phyloP scores from a whole-genome alignment of 2,888 invertebrate genomes.

The Oegoconia quadripuncta region DNA sequence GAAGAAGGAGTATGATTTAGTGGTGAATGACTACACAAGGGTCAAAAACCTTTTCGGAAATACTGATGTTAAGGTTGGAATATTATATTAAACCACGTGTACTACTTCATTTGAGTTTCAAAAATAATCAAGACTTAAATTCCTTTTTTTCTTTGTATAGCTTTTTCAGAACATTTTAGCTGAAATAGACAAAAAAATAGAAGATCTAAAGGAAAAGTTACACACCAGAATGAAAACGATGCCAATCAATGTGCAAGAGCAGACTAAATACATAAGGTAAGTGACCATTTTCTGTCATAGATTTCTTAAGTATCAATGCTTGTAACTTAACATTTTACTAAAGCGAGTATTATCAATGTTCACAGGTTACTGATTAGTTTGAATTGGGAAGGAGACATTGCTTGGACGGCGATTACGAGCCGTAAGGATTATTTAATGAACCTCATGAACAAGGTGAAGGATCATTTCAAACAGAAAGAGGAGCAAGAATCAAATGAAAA shows the following conservation, averaged over 20 bases:
- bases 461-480: conserved; percentile 79
- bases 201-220: conserved; percentile 88
- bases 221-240: conserved; percentile 91
- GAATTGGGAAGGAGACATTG: conserved; percentile 89
- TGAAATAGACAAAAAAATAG: conserved; percentile 94
- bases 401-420: conserved; percentile 95
- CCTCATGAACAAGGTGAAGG: conserved; percentile 82
- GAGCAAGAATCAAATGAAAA: conserved; percentile 63
- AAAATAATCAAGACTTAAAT: neutral
- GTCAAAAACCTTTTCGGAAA: conserved; percentile 97
- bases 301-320: conserved; percentile 48
- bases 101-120: too few relatives aligned
- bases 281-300: conserved; percentile 51
- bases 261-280: conserved; percentile 94
- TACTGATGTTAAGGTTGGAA: conserved; percentile 87
- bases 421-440: conserved; percentile 88
- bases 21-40: conserved; percentile 97
- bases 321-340: conserved; percentile 56
- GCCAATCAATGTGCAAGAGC: conserved; percentile 95
- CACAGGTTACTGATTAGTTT: conserved; percentile 62
- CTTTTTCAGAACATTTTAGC: conserved; percentile 92
- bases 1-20: conserved; percentile 96
- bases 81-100: neutral
- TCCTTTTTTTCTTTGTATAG: conserved; percentile 45
- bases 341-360: neutral